Evolutionary conservation across 2,888 invertebrate species (phyloP).

Genomic region (Anticlea derivata): DNA sequence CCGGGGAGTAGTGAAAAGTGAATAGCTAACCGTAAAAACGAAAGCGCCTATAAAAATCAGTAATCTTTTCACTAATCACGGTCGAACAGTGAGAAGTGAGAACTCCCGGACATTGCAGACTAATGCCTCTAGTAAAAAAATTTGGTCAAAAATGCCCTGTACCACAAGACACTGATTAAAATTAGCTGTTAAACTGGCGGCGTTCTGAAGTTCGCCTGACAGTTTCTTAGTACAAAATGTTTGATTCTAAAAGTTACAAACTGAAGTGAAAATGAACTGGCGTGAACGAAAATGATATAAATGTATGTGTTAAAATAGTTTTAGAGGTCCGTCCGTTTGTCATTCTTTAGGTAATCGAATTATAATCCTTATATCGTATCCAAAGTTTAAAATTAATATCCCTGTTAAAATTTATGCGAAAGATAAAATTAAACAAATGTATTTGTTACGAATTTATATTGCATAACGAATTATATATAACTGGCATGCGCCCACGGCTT

Average conservation of each 20-base stretch:
- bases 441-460: conserved; percentile 12
- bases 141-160: too few species aligned
- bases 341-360: conserved; percentile 8
- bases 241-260: neutral
- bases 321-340: conserved; percentile 25
- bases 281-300: neutral
- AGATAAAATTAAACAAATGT: neutral
- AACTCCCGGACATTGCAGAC: too few species aligned
- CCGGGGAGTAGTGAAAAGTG: too few species aligned
- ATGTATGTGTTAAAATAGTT: conserved; percentile 10
- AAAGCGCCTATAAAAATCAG: too few species aligned
- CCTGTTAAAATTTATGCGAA: neutral
- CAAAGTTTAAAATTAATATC: conserved; percentile 1
- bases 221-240: conserved; percentile 16
- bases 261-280: too few species aligned
- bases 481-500: too few species aligned
- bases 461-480: too few species aligned
- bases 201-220: neutral
- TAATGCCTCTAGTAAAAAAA: too few species aligned
- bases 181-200: neutral
- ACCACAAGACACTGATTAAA: neutral
- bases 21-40: too few species aligned
- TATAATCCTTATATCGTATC: neutral
- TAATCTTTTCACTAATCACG: too few species aligned
- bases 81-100: too few species aligned